Evolutionary conservation across 2,888 invertebrate genomes (phyloP).

Genomic region (Lepeophtheirus nordmannii): DNA sequence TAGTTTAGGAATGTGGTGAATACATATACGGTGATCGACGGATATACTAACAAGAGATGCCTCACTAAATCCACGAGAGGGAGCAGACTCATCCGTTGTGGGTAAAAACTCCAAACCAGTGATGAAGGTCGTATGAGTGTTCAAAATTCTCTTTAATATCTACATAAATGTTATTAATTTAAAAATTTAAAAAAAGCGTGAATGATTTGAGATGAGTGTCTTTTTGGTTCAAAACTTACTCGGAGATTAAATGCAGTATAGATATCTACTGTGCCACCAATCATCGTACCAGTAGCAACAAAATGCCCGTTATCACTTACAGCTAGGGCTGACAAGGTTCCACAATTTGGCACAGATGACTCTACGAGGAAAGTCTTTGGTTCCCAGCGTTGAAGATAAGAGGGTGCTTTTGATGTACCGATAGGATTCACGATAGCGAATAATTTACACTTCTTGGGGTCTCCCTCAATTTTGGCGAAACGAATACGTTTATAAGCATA

Average conservation of each 20-base stretch:
- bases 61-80: conserved; percentile 37
- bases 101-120: conserved; percentile 89
- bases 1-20: conserved; percentile 66
- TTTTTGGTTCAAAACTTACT: conserved; percentile 30
- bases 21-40: conserved; percentile 80
- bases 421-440: conserved; percentile 57
- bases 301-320: conserved; percentile 81
- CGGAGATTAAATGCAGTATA: conserved; percentile 81
- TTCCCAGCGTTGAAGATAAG: conserved; percentile 65
- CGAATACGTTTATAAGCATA: conserved; percentile 55
- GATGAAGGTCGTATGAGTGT: conserved; percentile 89
- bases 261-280: conserved; percentile 70
- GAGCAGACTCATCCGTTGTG: conserved; percentile 29
- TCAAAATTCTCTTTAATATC: conserved; percentile 62
- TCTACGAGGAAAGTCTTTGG: conserved; percentile 45
- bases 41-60: conserved; percentile 85
- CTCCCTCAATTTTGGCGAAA: conserved; percentile 55
- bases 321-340: conserved; percentile 65
- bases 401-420: conserved; percentile 42
- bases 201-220: neutral
- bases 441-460: conserved; percentile 43
- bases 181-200: neutral
- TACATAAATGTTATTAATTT: conserved; percentile 34
- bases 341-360: conserved; percentile 45
- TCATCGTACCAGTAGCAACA: conserved; percentile 82